Evolutionary conservation across 2,113 vertebrate genomes (phyloP), one percentile per base, ranked within the genome.

Genomic region (Mixornis gularis): DNA sequence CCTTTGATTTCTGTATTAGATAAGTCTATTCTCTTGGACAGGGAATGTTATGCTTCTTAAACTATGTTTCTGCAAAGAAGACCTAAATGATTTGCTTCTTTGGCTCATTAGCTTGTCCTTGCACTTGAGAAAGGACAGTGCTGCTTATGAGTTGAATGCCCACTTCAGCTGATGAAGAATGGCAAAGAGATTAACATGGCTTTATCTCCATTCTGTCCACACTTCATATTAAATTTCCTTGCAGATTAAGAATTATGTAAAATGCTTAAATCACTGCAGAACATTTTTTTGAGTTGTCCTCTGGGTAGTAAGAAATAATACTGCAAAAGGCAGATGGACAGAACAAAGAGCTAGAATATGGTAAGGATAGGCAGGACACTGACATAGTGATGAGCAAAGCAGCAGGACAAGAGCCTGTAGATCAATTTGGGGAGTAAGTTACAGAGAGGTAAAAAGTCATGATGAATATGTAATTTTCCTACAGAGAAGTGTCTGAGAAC

Each of bases 21-120:
- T 63, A 55, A 66, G 40, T 79, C 60, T 62, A 8, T 94, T 94
- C 51, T 66, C 36, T 89, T 64, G 30, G 60, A 92, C 55, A 80
- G 71, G 71, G 29, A 81, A 71, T n/a, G 68, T 64, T 78, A 89
- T 73, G 59, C 84, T 91, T 82, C 79, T 85, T 72, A 92, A 93
- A 56, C 66, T 43, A 26, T 19, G 24, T 17, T 77, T 94, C 85
- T 79, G 59, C 68, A 89, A 81, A 79, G 85, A 92, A 68, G 73
- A 70, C 43, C 36, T 79, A 74, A 87, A 89, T 64, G n/a, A 91
- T 85, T 94, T 89, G 11, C 34, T 77, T 65, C 79, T 92, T 94
- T 91, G 95, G 87, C 76, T 95, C 89, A 91, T 93, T 94, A 95
- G 48, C n/a, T 89, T 85, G 92, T 71, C 92, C 92, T 94, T 94